phyloP scores from a whole-genome alignment of 2,113 vertebrate genomes.

The Ophthalmolycus amberensis region DNA sequence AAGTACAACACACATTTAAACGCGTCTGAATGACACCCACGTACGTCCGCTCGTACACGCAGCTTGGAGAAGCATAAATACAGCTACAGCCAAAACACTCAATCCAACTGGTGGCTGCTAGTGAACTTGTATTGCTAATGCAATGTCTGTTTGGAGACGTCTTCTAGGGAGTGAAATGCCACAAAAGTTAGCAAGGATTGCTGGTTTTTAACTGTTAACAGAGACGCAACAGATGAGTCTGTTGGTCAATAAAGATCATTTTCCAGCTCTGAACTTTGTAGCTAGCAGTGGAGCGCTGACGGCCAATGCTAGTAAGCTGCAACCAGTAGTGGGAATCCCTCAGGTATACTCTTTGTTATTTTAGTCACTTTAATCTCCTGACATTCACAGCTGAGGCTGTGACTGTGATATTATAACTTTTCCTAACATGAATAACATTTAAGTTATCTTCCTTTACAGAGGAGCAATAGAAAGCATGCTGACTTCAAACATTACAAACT shows the following conservation, averaged over 20 bases:
- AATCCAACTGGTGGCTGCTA: not conserved
- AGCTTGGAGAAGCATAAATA: not conserved
- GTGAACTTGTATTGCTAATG: not conserved
- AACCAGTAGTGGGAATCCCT: not conserved
- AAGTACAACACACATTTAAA: not conserved
- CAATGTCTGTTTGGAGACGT: not conserved
- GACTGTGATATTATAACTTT: not conserved
- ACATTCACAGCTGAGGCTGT: not conserved
- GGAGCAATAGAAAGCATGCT: too few relatives aligned
- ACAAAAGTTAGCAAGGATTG: not conserved
- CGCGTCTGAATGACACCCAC: not conserved
- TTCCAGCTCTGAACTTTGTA: not conserved
- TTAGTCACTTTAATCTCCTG: not conserved
- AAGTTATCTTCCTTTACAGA: too few relatives aligned
- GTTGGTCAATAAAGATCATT: not conserved
- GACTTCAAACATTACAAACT: too few relatives aligned
- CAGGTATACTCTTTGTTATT: not conserved
- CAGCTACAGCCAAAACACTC: not conserved
- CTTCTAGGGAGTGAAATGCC: not conserved
- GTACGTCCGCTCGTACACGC: not conserved
- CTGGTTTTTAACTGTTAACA: not conserved
- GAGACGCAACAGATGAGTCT: not conserved
- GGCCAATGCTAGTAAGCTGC: not conserved
- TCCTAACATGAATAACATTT: too few relatives aligned
- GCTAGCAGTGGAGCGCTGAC: not conserved